Base-by-base conservation (phyloP, 2,888 invertebrate genomes). In the Cantharis flavilabris region DNA sequence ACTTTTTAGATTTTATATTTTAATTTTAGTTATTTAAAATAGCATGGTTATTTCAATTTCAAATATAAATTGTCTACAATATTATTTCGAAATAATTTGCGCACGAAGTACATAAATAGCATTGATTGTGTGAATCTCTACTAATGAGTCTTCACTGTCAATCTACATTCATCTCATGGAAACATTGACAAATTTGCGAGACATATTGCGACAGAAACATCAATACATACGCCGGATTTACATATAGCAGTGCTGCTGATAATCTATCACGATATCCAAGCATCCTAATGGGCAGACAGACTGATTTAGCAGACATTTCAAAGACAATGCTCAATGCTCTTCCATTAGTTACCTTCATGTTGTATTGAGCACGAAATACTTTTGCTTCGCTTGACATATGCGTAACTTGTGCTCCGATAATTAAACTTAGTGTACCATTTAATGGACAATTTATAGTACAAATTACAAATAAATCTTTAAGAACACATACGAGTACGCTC, bases 201-300 rank as follows among this genome's bases (percentile, higher is more conserved):
- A 85, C 83, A 83, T 84, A 84, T 84, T 83, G 79, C 84, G 84
- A 85, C 84, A 86, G 84, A 84, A 82, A 85, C 85, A 85, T 84
- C 85, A 85, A 84, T 84, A 83, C 84, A 81, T 80, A 81, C 79
- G 83, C 81, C 82, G 82, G 83, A 86, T 86, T 86, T 86, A 85
- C 86, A 86, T 86, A 85, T 83, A 82, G 83, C 83, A 83, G 80
- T 79, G 77, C 76, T 80, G 75, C 81, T 82, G 85, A 85, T 86
- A 86, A 85, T 86, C 85, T 85, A 85, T 86, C 85, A 85, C 83
- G 83, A 84, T 84, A 85, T 86, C 85, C 13, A 23, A 84, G 83
- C 84, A 84, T 85, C 85, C 84, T 84, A 83, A 85, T 84, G 83
- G 84, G 83, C 81, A 79, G 81, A 73, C 71, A 75, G 85, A 84